Conservation (phyloP, 2,113 vertebrate genomes). For the human (Homo sapiens) region GRCh38 chr6:55405001-55405500, state of each 20-base stretch:
- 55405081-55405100: neutral
- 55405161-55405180: neutral
- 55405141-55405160: neutral
- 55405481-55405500: no score
- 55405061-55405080: neutral
- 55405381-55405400: neutral
- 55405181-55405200: neutral
- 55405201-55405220: neutral
- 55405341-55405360: neutral
- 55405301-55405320: neutral
- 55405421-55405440: neutral
- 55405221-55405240: neutral
- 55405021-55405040: neutral
- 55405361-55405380: neutral
- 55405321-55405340: neutral
- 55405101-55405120: neutral
- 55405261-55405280: neutral
- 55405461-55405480: neutral
- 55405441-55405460: neutral
- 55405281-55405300: neutral
- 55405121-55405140: neutral
- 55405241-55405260: neutral
- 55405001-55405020: neutral
- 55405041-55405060: neutral
- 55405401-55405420: fast-evolving